Percentiles rank a stretch among this genome's conserved stretches.
phyloP scores from a whole-genome alignment of 2,888 invertebrate species.

The Clepsis dumicolana region DNA sequence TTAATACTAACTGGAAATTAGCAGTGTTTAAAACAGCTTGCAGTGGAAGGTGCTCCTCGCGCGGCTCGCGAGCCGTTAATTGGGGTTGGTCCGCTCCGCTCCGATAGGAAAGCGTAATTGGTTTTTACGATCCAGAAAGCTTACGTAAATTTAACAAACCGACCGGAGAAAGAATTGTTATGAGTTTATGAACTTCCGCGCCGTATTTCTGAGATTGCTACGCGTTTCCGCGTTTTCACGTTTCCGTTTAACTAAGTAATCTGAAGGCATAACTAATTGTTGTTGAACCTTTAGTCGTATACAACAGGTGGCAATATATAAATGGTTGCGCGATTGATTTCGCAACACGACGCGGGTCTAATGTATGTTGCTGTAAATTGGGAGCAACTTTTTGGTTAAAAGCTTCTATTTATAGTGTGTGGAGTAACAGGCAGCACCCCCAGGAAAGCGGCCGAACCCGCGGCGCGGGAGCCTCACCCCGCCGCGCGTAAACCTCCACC shows the following conservation, averaged over 20 bases:
- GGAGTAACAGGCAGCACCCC: constrained; percentile 50
- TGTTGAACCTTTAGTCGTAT: neutral
- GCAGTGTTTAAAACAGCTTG: constrained; percentile 45
- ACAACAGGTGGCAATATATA: neutral
- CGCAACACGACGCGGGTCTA: constrained; percentile 35
- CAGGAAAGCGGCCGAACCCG: constrained; percentile 45
- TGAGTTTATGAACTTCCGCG: constrained; percentile 53
- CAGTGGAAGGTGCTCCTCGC: constrained; percentile 46
- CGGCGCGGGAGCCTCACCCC: constrained; percentile 13
- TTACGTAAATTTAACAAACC: constrained; percentile 46
- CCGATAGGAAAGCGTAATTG: constrained; percentile 56
- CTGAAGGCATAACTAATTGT: neutral
- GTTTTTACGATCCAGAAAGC: constrained; percentile 51
- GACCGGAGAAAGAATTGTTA: constrained; percentile 45
- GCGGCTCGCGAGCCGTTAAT: constrained; percentile 58
- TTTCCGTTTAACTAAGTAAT: neutral
- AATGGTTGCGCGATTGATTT: constrained; percentile 31
- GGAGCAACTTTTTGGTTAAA: constrained; percentile 61
- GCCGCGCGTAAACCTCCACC: constrained; percentile 4
- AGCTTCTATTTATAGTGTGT: constrained; percentile 63
- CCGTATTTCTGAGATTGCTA: constrained; percentile 47
- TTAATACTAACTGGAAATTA: constrained; percentile 17
- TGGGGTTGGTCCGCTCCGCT: constrained; percentile 49
- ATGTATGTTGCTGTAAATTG: constrained; percentile 53
- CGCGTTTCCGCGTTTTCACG: neutral